A percentile compares a stretch with the other conserved stretches of the same genome.
phyloP scores from a whole-genome alignment of 2,113 vertebrate genomes.

The Limnothrissa miodon region DNA sequence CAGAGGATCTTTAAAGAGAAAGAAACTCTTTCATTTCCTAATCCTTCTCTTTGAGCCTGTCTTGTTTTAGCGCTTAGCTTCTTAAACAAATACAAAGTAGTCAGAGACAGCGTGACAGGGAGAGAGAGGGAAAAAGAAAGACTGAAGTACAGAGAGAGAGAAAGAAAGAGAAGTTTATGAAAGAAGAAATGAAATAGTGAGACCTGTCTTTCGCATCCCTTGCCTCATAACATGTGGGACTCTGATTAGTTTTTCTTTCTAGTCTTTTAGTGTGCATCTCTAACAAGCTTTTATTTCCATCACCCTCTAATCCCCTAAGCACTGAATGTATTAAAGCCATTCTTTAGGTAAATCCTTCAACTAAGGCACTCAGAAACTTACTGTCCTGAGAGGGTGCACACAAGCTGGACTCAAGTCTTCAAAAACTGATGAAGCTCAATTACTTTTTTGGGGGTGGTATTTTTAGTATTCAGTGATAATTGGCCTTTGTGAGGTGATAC shows the following conservation, averaged over 20 bases:
- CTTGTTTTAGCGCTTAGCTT: slow-evolving; percentile 6
- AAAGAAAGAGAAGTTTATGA: background rate
- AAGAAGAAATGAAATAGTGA: background rate
- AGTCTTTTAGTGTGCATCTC: background rate
- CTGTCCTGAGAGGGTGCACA: background rate
- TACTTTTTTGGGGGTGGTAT: no score
- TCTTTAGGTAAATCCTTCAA: background rate
- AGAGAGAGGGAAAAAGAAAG: no score
- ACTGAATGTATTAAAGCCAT: background rate
- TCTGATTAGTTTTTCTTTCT: background rate
- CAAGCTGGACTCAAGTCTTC: background rate
- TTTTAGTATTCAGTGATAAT: background rate
- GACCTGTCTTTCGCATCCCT: background rate
- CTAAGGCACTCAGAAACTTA: background rate
- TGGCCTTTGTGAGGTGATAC: background rate
- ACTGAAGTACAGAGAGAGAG: no score
- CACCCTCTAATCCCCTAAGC: background rate
- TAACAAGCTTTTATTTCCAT: background rate
- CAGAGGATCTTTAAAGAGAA: background rate
- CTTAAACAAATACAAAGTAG: slow-evolving; percentile 11
- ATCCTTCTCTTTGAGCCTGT: background rate
- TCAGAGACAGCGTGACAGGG: background rate
- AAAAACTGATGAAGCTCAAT: background rate
- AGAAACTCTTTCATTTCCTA: slow-evolving; percentile 10
- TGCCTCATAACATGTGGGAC: background rate